Evolutionary conservation across 2,113 vertebrate genomes (phyloP).

Genomic region (Corapipo altera): DNA sequence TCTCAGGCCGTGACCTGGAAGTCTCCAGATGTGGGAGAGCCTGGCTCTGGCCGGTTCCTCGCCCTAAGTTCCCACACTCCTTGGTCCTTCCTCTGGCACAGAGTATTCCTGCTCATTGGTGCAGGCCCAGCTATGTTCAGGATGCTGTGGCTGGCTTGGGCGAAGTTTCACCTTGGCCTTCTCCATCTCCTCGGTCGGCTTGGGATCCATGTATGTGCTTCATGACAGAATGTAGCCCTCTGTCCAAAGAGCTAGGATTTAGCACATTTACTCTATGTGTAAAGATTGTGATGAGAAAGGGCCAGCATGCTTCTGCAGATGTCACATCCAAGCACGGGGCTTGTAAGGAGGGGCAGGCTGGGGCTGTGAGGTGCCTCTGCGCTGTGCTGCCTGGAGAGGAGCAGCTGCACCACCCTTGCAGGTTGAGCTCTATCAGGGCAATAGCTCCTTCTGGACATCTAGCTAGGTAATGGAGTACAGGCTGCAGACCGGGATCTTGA

Average conservation of each 20-base stretch:
- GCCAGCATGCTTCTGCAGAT: background rate
- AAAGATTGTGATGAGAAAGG: background rate
- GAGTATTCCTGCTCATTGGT: accelerated
- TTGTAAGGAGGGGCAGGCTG: background rate
- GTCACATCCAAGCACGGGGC: accelerated
- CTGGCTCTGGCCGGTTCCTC: accelerated
- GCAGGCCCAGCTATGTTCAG: accelerated
- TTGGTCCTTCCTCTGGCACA: accelerated
- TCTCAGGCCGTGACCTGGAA: background rate
- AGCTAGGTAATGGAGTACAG: background rate
- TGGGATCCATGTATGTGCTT: accelerated
- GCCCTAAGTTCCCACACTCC: accelerated
- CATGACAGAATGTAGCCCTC: background rate
- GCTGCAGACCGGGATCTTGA: accelerated
- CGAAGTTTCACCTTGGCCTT: background rate
- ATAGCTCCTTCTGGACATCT: background rate
- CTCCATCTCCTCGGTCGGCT: background rate
- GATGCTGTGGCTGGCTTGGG: accelerated
- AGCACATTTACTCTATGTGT: accelerated
- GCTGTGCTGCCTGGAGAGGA: accelerated
- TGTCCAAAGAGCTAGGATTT: background rate
- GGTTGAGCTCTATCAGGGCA: accelerated
- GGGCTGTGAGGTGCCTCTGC: accelerated
- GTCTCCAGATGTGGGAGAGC: background rate
- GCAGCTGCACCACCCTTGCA: accelerated